A percentile compares a stretch with the other conserved stretches of the same genome.
Conservation (phyloP, 2,888 invertebrate genomes). For the Philopedon plagiatum region DNA sequence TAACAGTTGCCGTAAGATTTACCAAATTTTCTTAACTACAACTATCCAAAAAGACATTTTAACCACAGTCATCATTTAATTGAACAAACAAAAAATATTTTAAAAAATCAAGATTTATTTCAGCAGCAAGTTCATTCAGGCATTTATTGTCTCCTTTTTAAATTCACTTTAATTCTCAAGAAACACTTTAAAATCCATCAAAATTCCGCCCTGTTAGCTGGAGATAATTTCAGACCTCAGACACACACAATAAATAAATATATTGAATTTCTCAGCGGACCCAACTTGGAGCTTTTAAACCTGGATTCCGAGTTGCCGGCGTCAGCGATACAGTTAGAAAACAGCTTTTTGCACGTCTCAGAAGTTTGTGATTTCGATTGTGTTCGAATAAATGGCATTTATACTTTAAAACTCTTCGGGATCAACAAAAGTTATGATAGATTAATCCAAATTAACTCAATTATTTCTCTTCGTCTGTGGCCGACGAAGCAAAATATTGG, state of each 20-base stretch:
- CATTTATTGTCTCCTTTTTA: too few species aligned
- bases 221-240: too few species aligned
- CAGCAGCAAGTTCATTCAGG: too few species aligned
- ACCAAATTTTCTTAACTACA: too few species aligned
- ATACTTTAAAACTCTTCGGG: not conserved
- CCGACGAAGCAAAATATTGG: not conserved
- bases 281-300: slow-evolving; percentile 27
- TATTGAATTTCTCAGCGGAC: slow-evolving; percentile 7
- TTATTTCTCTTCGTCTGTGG: not conserved
- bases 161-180: too few species aligned
- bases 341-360: slow-evolving; percentile 12
- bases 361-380: slow-evolving; percentile 2
- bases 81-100: too few species aligned
- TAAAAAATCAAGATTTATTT: too few species aligned
- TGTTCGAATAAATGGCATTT: slow-evolving; percentile 3
- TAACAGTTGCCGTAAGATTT: too few species aligned
- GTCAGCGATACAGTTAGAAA: slow-evolving; percentile 30
- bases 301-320: slow-evolving; percentile 16
- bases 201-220: too few species aligned
- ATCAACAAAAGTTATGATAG: not conserved
- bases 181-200: too few species aligned
- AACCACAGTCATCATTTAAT: too few species aligned
- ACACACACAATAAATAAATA: slow-evolving; percentile 21
- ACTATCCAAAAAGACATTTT: too few species aligned
- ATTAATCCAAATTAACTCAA: not conserved